Evolutionary conservation across 2,888 invertebrate species (phyloP).

Genomic region (Orchestes rusci): DNA sequence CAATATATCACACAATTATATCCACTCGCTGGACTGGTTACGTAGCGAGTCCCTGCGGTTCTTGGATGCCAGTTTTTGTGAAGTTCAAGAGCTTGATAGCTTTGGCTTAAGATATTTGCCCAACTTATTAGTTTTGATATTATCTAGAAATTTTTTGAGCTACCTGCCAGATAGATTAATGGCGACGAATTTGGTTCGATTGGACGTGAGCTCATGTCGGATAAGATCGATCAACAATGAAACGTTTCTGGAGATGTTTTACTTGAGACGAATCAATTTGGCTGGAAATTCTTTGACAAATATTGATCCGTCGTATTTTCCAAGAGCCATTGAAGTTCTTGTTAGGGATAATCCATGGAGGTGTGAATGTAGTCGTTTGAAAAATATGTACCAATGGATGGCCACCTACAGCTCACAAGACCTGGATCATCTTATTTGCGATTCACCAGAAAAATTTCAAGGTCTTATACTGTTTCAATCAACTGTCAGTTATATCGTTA

Average conservation of each 20-base stretch:
- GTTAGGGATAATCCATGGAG: constrained; percentile 70
- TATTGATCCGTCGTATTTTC: constrained; percentile 54
- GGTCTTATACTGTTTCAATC: too few relatives aligned
- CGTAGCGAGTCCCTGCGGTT: constrained; percentile 51
- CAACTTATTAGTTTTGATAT: constrained; percentile 52
- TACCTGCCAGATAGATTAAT: constrained; percentile 55
- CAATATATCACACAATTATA: constrained; percentile 59
- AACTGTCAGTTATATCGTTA: too few relatives aligned
- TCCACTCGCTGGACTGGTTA: constrained; percentile 52
- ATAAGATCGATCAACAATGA: constrained; percentile 54
- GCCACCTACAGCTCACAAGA: constrained; percentile 47
- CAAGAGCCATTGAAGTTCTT: constrained; percentile 53
- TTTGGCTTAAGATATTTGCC: constrained; percentile 54
- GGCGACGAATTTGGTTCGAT: constrained; percentile 52
- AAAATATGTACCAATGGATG: constrained; percentile 55
- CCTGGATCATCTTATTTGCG: constrained; percentile 51
- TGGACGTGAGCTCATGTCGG: constrained; percentile 56
- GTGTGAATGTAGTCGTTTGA: constrained; percentile 61
- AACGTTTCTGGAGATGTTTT: constrained; percentile 56
- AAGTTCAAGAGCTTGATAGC: constrained; percentile 53
- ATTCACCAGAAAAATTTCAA: constrained; percentile 53
- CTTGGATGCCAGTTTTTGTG: constrained; percentile 60
- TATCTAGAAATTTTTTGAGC: constrained; percentile 60
- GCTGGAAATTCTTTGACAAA: constrained; percentile 64
- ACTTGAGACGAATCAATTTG: constrained; percentile 55